Evolutionary conservation across 64 coral and sea anemone species (phyloP).

Genomic region (Trachythela sp.): DNA sequence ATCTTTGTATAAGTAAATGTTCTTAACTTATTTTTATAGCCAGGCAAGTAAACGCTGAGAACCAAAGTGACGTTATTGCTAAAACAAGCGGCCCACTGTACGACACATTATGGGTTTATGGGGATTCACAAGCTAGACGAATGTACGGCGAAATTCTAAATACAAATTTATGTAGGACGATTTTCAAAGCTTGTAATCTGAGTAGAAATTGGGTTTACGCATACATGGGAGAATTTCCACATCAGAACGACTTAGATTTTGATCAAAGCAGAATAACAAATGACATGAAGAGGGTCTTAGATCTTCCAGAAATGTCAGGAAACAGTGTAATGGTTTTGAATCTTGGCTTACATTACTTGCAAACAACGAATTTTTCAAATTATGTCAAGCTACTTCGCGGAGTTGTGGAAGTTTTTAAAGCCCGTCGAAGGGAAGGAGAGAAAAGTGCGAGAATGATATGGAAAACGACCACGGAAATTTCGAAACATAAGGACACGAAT

Average conservation of each 20-base stretch:
- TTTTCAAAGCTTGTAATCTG: slow-evolving; percentile 70
- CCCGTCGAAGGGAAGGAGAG: slow-evolving; percentile 16
- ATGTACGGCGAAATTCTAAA: slow-evolving; percentile 40
- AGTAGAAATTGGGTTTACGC: slow-evolving; percentile 79
- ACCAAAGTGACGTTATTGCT: background rate
- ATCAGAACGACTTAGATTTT: slow-evolving; percentile 69
- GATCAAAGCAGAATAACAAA: slow-evolving; percentile 44
- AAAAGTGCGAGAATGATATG: slow-evolving; percentile 63
- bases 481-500: slow-evolving; percentile 72
- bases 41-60: background rate
- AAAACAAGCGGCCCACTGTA: background rate
- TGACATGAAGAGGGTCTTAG: slow-evolving; percentile 42
- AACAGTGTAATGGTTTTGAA: slow-evolving; percentile 79
- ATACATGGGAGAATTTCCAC: slow-evolving; percentile 27
- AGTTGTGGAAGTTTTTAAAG: slow-evolving; percentile 49
- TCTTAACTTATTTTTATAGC: background rate
- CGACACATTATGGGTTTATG: slow-evolving; percentile 64
- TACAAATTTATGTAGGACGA: slow-evolving; percentile 47
- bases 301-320: slow-evolving; percentile 54
- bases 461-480: slow-evolving; percentile 77
- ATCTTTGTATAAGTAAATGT: no score
- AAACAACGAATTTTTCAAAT: slow-evolving; percentile 39
- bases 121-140: slow-evolving; percentile 82
- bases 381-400: slow-evolving; percentile 56
- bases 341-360: slow-evolving; percentile 72